These are phyloP conservation scores for Galaxias olidus DNA, from an alignment of 2,797 vertebrate species.

Conservation along the genomic window DNA sequence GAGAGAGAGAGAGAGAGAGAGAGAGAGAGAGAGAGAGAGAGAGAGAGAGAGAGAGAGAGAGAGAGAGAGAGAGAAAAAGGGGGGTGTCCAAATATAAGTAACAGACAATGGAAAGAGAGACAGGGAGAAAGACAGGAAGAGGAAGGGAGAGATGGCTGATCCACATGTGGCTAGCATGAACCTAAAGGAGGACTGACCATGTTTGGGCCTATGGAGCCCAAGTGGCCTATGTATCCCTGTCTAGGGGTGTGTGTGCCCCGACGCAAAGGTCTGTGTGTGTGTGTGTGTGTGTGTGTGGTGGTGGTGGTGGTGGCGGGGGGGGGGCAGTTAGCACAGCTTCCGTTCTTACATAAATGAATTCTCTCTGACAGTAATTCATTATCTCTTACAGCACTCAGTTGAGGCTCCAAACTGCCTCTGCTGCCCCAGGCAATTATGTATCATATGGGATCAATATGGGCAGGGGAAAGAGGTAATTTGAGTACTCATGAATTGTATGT, in stretches of 20 bases:
- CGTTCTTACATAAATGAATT: no score
- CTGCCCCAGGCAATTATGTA: no score
- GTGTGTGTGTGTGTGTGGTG: background rate
- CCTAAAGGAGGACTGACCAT: conserved; percentile 40
- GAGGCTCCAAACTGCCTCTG: no score
- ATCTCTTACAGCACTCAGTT: no score
- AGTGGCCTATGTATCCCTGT: no score
- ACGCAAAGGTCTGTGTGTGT: background rate
- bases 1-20: conserved; percentile 28
- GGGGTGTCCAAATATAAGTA: no score
- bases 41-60: conserved; percentile 19
- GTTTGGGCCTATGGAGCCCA: no score
- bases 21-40: conserved; percentile 2
- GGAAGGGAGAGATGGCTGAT: background rate
- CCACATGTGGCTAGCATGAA: conserved; percentile 48
- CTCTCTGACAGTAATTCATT: no score
- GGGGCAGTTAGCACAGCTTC: no score
- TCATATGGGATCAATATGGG: no score
- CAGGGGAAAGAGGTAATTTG: background rate
- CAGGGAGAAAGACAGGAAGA: background rate
- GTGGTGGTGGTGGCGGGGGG: no score
- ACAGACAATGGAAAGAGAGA: background rate
- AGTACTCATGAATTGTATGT: conserved; percentile 1
- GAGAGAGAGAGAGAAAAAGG: conserved; percentile 3
- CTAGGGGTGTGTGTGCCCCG: background rate